A percentile compares a stretch with the other conserved stretches of the same genome.
Conservation (phyloP, 1,140 invertebrate species). For the Hylaeus volcanicus region DNA sequence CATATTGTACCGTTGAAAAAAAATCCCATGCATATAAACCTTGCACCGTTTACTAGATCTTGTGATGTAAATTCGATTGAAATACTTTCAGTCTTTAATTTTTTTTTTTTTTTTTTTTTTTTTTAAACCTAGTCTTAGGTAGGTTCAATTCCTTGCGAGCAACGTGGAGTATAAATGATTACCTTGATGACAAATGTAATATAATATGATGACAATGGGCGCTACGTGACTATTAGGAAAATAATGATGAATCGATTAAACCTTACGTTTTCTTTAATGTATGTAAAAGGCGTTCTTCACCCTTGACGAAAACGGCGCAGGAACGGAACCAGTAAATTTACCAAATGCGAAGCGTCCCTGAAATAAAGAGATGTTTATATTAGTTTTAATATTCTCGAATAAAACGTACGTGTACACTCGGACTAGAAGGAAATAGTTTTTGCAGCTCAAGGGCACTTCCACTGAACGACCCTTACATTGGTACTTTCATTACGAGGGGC, state of each 20-base stretch:
- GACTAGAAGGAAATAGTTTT: too few species aligned
- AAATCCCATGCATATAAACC: not conserved
- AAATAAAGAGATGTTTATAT: conserved; percentile 45
- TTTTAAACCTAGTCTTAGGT: not conserved
- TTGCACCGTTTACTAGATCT: not conserved
- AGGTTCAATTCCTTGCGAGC: not conserved
- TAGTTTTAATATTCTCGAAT: not conserved
- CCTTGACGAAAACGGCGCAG: conserved; percentile 63
- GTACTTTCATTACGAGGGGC: too few species aligned
- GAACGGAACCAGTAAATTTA: conserved; percentile 70
- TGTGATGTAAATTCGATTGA: not conserved
- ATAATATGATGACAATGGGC: not conserved
- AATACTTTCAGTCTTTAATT: not conserved
- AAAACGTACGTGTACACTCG: too few species aligned
- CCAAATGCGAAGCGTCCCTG: conserved; percentile 68
- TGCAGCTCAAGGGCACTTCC: too few species aligned
- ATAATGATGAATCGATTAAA: not conserved
- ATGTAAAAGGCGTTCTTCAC: not conserved
- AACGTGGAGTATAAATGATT: not conserved
- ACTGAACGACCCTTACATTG: too few species aligned
- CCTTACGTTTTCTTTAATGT: not conserved
- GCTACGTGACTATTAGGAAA: not conserved
- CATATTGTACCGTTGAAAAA: not conserved
- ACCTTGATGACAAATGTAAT: not conserved
- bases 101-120: not conserved